phyloP scores from a whole-genome alignment of 2,888 invertebrate species.

The Vesta saturnalis region DNA sequence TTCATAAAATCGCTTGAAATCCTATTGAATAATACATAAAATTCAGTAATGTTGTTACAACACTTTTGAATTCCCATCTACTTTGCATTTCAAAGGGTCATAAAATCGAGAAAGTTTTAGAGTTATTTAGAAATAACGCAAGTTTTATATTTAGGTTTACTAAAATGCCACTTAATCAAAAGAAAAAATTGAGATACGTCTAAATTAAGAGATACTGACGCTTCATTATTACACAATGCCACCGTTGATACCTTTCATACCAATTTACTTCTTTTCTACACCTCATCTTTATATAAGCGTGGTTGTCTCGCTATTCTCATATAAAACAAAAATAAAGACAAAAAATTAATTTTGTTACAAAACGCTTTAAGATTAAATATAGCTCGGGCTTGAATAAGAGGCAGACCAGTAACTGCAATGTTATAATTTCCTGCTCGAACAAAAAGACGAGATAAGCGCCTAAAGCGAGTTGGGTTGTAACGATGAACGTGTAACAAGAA shows the following conservation, averaged over 20 bases:
- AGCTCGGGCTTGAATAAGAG: slow-evolving; percentile 35
- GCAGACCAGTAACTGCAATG: slow-evolving; percentile 37
- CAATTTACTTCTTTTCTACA: too few relatives aligned
- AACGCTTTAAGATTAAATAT: slow-evolving; percentile 35
- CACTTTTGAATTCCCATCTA: slow-evolving; percentile 19
- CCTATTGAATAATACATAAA: slow-evolving; percentile 23
- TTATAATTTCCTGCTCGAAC: slow-evolving; percentile 37
- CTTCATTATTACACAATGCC: too few relatives aligned
- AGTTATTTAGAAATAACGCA: not conserved
- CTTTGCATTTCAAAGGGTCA: slow-evolving; percentile 21
- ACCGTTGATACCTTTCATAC: too few relatives aligned
- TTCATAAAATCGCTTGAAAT: slow-evolving; percentile 19
- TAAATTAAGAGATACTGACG: slow-evolving; percentile 9
- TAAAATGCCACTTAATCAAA: not conserved
- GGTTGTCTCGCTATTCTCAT: slow-evolving; percentile 20
- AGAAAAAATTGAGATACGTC: slow-evolving; percentile 19
- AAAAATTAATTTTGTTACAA: slow-evolving; percentile 37
- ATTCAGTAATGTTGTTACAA: slow-evolving; percentile 13
- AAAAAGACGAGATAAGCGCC: slow-evolving; percentile 38
- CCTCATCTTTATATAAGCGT: slow-evolving; percentile 29
- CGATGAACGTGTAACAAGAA: slow-evolving; percentile 35
- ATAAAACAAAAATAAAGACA: slow-evolving; percentile 32
- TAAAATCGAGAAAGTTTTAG: slow-evolving; percentile 10
- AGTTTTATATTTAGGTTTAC: not conserved
- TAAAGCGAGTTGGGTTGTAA: slow-evolving; percentile 25